Conservation (phyloP, 2,888 invertebrate genomes). For the Cistogaster globosa region DNA sequence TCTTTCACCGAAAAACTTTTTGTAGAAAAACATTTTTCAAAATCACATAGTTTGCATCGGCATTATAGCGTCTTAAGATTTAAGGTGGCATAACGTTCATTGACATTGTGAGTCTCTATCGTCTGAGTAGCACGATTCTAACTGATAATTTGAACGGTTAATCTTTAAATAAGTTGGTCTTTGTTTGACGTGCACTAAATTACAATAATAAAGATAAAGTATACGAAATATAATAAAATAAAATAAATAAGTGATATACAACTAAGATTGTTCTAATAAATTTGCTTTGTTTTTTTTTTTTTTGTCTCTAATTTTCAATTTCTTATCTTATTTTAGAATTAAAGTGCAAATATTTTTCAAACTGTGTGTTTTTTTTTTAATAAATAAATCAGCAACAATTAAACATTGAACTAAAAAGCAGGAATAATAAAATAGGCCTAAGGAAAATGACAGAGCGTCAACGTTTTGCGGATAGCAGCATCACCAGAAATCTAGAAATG, state of each 20-base stretch:
- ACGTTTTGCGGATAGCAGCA: slow-evolving; percentile 25
- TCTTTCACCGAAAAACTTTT: too few relatives aligned
- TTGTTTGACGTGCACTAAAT: background rate
- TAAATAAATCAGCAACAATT: background rate
- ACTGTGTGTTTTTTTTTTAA: background rate
- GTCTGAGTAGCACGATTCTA: too few relatives aligned
- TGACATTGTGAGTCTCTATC: too few relatives aligned
- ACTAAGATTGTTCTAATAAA: background rate
- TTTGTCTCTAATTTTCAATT: background rate
- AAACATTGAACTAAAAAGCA: background rate
- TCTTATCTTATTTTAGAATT: slow-evolving; percentile 37
- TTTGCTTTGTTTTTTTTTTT: background rate
- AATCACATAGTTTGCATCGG: too few relatives aligned
- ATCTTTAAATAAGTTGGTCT: too few relatives aligned
- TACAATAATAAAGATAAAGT: slow-evolving; percentile 31
- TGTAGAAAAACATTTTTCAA: too few relatives aligned
- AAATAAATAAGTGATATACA: slow-evolving; percentile 4
- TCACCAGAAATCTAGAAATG: slow-evolving; percentile 77
- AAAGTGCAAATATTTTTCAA: background rate
- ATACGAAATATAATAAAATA: background rate
- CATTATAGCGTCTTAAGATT: too few relatives aligned
- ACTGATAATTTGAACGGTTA: too few relatives aligned
- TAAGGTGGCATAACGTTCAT: too few relatives aligned
- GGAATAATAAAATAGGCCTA: background rate
- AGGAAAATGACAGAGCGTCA: slow-evolving; percentile 36